Evolutionary conservation across 2,113 vertebrate species (phyloP), one percentile per base, ranked within the genome.

Genomic region (Tetraodon nigroviridis): DNA sequence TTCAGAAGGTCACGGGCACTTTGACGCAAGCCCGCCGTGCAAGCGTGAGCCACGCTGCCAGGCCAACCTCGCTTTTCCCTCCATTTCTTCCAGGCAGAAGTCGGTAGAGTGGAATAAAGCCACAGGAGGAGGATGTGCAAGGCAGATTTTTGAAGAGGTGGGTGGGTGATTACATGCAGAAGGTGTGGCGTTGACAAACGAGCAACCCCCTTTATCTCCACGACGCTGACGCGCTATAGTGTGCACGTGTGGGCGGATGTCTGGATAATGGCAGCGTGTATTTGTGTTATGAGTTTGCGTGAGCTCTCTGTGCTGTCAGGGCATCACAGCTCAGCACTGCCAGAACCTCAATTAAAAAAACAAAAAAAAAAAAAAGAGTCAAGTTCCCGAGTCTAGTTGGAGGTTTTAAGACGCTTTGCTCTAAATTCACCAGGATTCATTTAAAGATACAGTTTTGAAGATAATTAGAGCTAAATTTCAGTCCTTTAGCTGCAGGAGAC

Each of bases 1-100:
- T 69, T 58, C 44, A 59, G 76, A 86, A 86, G 80, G 80, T 84
- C 78, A 83, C 57, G 17, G 58, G 65, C 74, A 76, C 78, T 83
- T 76, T 76, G 72, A 67, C 64, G 61, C 61, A 66, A 64, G 55
- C 55, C 51, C 50, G 51, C 64, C 51, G 49, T 69, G 56, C 66
- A 61, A 68, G 70, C 42, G 56, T 74, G 80, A 83, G 64, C 68
- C 74, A 83, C 13, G 54, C 60, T 53, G 55, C 65, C 73, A 72
- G 53, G 49, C 17, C 42, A 19, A 7, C 18, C 50, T 19, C 58
- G 21, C 12, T 32, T 17, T 24, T 51, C 32, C 3, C 41, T 59
- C 32, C 54, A 62, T 12, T 59, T 55, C 67, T 63, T 64, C 2
- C 54, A 45, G 58, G 71, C 80, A 80, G 46, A 63, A 51, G 53